Evolutionary conservation across 2,888 invertebrate species (phyloP), one percentile per base, ranked within the genome.

Genomic region (Pachycephus smyrnensis): DNA sequence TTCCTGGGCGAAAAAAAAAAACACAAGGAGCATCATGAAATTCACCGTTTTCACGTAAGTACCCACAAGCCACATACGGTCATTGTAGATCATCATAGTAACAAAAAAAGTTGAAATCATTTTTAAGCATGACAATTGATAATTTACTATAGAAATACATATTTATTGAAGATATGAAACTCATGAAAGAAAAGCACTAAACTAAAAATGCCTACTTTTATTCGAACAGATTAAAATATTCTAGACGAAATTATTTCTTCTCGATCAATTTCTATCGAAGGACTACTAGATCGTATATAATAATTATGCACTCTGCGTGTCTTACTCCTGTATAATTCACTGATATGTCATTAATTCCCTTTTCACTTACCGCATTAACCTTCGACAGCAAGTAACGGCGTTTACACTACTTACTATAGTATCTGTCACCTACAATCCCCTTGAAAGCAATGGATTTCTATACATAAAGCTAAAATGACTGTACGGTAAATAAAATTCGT

Each of bases 21-120:
- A 33, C 71, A 31, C 71, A 33, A 31, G 31, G 31, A 33, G 33
- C 31, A 85, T 78, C 86, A 89, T 89, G 89, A 88, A 86, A 84
- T 81, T 88, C 75, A 82, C 86, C 73, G 81, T 89, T 74, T 84
- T 88, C 84, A 82, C 87, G 89, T 89, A 83, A 89, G 89, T 89
- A 82, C 68, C 40, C 71, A 23, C 2, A 23, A 55, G 23, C 9
- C 55, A 23, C 9, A 9, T 55, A 55, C 15, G 15, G 23, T 23
- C 23, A 55, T 4, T 23, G 23, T 55, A 55, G 55, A 40, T 1
- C 2, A 40, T 40, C 15, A 15, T 40, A n/a, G 33, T 3, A 33
- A 33, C 1, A 33, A 23, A 9, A 23, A 37, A 35, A 6, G 4
- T 35, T 12, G 1, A 9, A 9, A 55, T 55, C 1, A 55, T 23